phyloP scores from a whole-genome alignment of 2,113 vertebrate species.

The Philantomba maxwellii region DNA sequence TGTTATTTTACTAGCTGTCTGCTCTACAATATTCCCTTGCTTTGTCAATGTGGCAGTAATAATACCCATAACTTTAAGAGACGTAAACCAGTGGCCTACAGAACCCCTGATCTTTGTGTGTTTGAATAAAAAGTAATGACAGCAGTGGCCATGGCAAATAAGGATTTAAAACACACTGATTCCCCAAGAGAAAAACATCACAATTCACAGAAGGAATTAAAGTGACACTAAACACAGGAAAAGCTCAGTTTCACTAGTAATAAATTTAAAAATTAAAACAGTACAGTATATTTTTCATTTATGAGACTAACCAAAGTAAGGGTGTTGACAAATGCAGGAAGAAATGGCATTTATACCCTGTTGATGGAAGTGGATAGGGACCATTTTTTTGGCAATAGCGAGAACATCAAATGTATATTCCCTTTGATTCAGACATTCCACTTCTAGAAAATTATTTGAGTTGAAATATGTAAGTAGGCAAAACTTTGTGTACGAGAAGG shows the following conservation, averaged over 20 bases:
- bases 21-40: not conserved
- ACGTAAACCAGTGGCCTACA: not conserved
- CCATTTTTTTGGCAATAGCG: not conserved
- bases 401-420: not conserved
- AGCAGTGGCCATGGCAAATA: not conserved
- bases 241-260: not conserved
- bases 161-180: not conserved
- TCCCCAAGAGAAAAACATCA: not conserved
- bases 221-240: not conserved
- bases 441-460: slow-evolving; percentile 5
- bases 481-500: not conserved
- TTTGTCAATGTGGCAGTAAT: not conserved
- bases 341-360: not conserved
- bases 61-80: not conserved
- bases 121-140: not conserved
- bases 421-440: not conserved
- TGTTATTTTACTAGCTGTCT: not conserved
- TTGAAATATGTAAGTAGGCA: not conserved
- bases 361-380: not conserved
- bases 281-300: not conserved
- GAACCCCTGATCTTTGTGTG: not conserved
- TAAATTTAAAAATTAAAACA: not conserved
- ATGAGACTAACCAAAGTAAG: not conserved
- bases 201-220: not conserved
- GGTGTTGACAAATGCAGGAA: not conserved